phyloP scores from a whole-genome alignment of 2,888 invertebrate genomes.

The Drosophila gaucha region DNA sequence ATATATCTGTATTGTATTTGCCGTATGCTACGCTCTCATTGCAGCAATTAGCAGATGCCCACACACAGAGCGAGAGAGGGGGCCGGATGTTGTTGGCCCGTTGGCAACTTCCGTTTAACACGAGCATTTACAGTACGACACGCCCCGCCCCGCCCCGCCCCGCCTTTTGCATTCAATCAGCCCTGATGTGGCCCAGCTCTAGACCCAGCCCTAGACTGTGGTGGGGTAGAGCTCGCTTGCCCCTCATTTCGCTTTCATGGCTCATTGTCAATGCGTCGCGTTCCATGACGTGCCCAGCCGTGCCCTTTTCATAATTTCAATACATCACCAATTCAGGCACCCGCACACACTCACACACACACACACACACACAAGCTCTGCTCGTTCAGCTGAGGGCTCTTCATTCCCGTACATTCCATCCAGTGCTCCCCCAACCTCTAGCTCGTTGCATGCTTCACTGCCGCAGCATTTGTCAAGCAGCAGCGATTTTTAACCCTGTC shows the following conservation, averaged over 20 bases:
- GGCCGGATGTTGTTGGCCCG: constrained; percentile 61
- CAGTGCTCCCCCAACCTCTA: not conserved
- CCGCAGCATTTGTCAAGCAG: constrained; percentile 64
- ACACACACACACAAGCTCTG: constrained; percentile 1
- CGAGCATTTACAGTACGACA: constrained; percentile 57
- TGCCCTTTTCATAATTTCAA: constrained; percentile 77
- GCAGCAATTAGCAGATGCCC: constrained; percentile 52
- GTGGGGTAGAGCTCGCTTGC: not conserved
- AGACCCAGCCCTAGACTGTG: constrained; percentile 16
- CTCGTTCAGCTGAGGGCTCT: constrained; percentile 56
- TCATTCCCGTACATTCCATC: constrained; percentile 20
- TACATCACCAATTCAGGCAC: constrained; percentile 55
- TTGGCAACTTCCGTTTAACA: constrained; percentile 66
- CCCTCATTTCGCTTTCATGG: constrained; percentile 55
- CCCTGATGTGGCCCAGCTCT: constrained; percentile 25
- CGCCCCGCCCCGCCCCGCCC: constrained; percentile 44
- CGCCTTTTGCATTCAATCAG: constrained; percentile 48
- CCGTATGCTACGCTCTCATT: constrained; percentile 28
- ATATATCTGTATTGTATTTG: constrained; percentile 2
- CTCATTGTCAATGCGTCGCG: constrained; percentile 66
- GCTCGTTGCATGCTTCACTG: constrained; percentile 48
- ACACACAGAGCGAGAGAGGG: constrained; percentile 20
- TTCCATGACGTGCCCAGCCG: constrained; percentile 57
- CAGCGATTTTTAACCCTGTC: constrained; percentile 42
- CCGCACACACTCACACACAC: constrained; percentile 18